Percentiles rank a stretch among this genome's conserved stretches.
Conservation (phyloP, 1,140 invertebrate genomes). For the Drosophila tropicalis region DNA sequence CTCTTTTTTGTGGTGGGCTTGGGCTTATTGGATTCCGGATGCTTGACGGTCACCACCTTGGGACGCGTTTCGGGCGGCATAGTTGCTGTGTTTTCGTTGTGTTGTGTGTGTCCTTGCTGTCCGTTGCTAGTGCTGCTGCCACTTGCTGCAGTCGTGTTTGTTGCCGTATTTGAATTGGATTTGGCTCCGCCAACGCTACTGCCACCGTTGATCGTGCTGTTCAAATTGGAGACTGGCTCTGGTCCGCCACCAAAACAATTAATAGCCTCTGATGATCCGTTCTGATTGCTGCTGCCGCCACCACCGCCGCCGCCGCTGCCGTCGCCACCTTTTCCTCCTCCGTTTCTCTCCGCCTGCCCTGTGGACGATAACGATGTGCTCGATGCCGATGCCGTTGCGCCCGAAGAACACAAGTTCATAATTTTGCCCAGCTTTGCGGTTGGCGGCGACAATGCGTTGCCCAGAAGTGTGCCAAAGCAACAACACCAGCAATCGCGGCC, state of each 20-base stretch:
- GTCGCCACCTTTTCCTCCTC: conserved; percentile 32
- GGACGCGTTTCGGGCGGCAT: conserved; percentile 85
- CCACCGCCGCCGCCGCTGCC: conserved; percentile 32
- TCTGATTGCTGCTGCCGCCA: conserved; percentile 49
- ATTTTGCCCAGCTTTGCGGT: conserved; percentile 83
- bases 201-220: conserved; percentile 27
- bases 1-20: conserved; percentile 94
- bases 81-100: conserved; percentile 71
- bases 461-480: conserved; percentile 73
- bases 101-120: conserved; percentile 40
- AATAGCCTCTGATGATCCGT: conserved; percentile 33
- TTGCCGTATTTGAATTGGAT: conserved; percentile 29
- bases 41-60: conserved; percentile 96
- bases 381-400: conserved; percentile 80
- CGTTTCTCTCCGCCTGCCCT: conserved; percentile 65
- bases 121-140: conserved; percentile 38
- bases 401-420: conserved; percentile 83
- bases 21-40: conserved; percentile 96
- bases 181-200: conserved; percentile 22
- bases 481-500: conserved; percentile 60
- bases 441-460: conserved; percentile 78
- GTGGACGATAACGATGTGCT: conserved; percentile 76
- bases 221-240: conserved; percentile 8
- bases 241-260: conserved; percentile 54
- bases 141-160: conserved; percentile 26